phyloP scores from a whole-genome alignment of 2,888 invertebrate genomes.

The Drosophila subquinaria region DNA sequence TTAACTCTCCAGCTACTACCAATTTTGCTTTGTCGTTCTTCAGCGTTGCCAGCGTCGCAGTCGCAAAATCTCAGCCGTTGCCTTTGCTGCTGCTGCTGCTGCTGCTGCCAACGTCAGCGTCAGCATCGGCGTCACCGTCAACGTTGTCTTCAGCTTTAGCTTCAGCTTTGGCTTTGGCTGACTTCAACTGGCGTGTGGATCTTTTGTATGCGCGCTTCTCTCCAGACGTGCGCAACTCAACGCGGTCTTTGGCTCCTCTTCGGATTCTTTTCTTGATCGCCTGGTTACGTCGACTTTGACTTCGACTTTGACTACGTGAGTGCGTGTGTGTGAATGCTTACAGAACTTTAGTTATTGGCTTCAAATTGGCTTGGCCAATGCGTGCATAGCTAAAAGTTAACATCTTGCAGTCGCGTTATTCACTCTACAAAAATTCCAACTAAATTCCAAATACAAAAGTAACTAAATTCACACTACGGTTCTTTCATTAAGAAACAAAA shows the following conservation, averaged over 20 bases:
- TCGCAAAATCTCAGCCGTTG: slow-evolving; percentile 45
- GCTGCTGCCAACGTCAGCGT: slow-evolving; percentile 40
- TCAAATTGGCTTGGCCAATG: slow-evolving; percentile 54
- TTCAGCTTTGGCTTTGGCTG: slow-evolving; percentile 61
- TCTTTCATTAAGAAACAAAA: slow-evolving; percentile 14
- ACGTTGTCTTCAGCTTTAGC: slow-evolving; percentile 26
- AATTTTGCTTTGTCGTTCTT: slow-evolving; percentile 66
- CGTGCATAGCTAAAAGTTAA: slow-evolving; percentile 31
- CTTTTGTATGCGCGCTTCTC: slow-evolving; percentile 78
- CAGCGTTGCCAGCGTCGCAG: slow-evolving; percentile 43
- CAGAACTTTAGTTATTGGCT: slow-evolving; percentile 57
- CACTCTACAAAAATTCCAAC: neutral
- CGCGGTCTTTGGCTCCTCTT: slow-evolving; percentile 72
- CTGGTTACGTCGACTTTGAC: slow-evolving; percentile 40
- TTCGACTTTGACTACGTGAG: slow-evolving; percentile 29
- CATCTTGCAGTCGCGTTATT: slow-evolving; percentile 20
- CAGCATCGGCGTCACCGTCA: slow-evolving; percentile 1
- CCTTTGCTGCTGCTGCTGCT: neutral
- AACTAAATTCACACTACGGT: slow-evolving; percentile 21
- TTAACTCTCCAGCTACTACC: slow-evolving; percentile 47
- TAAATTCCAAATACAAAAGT: slow-evolving; percentile 16
- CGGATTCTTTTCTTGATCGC: slow-evolving; percentile 42
- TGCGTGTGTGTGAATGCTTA: slow-evolving; percentile 28
- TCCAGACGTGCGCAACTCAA: slow-evolving; percentile 78
- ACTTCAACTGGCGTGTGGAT: slow-evolving; percentile 71